Evolutionary conservation across 2,113 vertebrate genomes (phyloP), one percentile per base, ranked within the genome.

Genomic region (Hoplias malabaricus): DNA sequence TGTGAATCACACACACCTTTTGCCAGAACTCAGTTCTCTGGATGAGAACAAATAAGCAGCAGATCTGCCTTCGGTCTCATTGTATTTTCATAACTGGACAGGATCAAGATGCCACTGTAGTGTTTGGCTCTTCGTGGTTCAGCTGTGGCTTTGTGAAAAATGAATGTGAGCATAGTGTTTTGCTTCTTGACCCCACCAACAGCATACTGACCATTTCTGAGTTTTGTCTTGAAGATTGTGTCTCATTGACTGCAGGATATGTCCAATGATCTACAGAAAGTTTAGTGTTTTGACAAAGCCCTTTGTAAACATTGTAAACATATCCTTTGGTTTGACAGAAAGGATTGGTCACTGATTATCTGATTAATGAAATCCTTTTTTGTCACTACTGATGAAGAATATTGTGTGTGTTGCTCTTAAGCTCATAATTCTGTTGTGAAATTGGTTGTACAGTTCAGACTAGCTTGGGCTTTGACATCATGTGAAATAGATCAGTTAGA

Each of bases 91-190:
- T 34, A 71, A 65, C 79, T 57, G 57, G 42, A 40, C 43, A 34
- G 8, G 48, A n/a, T 78, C 56, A 50, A 31, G 23, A 33, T 4
- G 4, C 23, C 23, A 27, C 40, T 67, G 71, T 66, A 48, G 25
- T 65, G 70, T 23, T 56, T 82, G 65, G 56, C 42, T 23, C 11
- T 33, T 8, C 6, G 11, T 19, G 36, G 40, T 70, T 82, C 56
- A 12, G 46, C 77, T 79, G 69, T 43, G 69, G 46, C 50, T 12
- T 46, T 10, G 21, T 81, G 54, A 77, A 71, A 66, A 79, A 79
- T 79, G 59, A 73, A 66, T 25, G 42, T 42, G 63, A 27, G 10
- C 21, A 38, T 25, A 65, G 16, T 10, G n/a, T 34, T 36, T 21
- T 34, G n/a, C 36, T 63, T 63, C 59, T 63, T 36, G 31, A 59